Evolutionary conservation across 2,888 invertebrate species (phyloP), one percentile per base, ranked within the genome.

Genomic region (Drosophila stalkeri): DNA sequence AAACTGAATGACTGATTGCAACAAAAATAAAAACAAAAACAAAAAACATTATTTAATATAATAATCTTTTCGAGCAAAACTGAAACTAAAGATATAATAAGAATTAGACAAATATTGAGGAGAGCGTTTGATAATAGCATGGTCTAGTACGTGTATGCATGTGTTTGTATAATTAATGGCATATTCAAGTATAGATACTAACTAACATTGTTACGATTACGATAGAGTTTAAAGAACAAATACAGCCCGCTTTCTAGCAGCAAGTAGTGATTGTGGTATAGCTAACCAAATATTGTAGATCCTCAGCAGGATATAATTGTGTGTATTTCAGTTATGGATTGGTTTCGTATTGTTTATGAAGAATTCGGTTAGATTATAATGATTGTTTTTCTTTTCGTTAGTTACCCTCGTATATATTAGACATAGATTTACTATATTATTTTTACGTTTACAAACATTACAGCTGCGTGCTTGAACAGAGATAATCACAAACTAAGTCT

Each of bases 1-100:
- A 90, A 86, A 88, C 90, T 90, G 86, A 90, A 86, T 86, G 86
- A 86, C 89, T 85, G 80, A 81, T 64, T 81, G 79, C 78, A 80
- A 78, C 56, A 68, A 61, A 62, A 68, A 46, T 3, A 52, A 55
- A 64, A 56, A n/a, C 12, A 39, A 66, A 49, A 65, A 54, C 62
- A 39, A 46, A 44, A 51, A 67, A 54, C n/a, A n/a, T n/a, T n/a
- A n/a, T n/a, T 12, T 43, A 77, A 77, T 52, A 69, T n/a, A 11
- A 72, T 54, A 72, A 80, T 73, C 65, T 67, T 68, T 85, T 86
- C 75, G 73, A 62, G 55, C 44, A 47, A 77, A 79, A 66, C 41
- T 64, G 43, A 76, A 80, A 67, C 77, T 67, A 76, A 80, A 55
- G 56, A 64, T 72, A 52, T 60, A 56, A 44, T 41, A 64, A 65